Percentiles rank a stretch among this genome's conserved stretches.
phyloP scores from a whole-genome alignment of 2,113 vertebrate species.

The Ptychochromis oligacanthus region DNA sequence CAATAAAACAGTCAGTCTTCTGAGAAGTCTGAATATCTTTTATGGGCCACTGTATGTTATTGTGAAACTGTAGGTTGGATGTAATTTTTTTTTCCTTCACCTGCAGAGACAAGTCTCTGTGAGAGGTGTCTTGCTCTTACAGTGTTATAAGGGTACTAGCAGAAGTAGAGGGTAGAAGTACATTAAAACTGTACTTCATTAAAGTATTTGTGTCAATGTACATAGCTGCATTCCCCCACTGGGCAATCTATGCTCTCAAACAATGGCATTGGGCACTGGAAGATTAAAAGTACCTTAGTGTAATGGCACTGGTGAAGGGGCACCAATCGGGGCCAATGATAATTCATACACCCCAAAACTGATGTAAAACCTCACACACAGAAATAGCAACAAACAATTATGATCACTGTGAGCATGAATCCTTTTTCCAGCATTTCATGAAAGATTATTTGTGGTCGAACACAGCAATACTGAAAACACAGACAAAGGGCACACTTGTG shows the following conservation, averaged over 20 bases:
- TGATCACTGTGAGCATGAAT: not conserved
- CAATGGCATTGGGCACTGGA: not conserved
- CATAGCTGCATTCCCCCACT: not conserved
- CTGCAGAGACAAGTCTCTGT: not conserved
- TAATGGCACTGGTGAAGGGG: not conserved
- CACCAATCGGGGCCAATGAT: not conserved
- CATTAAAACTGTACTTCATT: not conserved
- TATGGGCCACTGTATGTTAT: not conserved
- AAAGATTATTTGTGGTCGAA: not conserved
- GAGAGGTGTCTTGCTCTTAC: not conserved
- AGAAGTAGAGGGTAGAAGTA: not conserved
- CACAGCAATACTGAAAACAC: not conserved
- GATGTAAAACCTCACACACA: not conserved
- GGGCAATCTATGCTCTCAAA: not conserved
- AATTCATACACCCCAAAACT: not conserved
- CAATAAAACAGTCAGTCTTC: not conserved
- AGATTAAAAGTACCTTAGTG: not conserved
- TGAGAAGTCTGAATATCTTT: not conserved
- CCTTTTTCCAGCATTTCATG: not conserved
- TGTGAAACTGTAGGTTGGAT: not conserved
- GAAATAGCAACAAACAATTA: constrained; percentile 11
- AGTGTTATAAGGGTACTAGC: not conserved
- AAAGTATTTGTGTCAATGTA: not conserved
- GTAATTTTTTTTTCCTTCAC: not conserved
- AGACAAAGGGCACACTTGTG: not conserved